phyloP scores from a whole-genome alignment of 2,113 vertebrate genomes.

The Oriolus oriolus region DNA sequence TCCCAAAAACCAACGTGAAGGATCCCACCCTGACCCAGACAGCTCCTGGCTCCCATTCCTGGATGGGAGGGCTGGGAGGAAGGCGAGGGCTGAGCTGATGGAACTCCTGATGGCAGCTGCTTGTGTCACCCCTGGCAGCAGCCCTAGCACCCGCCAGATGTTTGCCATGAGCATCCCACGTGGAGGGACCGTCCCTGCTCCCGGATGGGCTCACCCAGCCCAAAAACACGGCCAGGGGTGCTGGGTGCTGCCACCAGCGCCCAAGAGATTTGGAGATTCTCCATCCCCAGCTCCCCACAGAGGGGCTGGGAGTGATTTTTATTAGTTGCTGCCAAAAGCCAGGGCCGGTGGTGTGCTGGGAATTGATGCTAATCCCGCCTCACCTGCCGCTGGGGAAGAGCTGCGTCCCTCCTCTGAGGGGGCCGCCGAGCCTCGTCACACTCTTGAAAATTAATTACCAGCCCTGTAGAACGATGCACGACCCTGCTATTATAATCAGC shows the following conservation, averaged over 20 bases:
- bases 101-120: neutral
- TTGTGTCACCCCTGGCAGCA: accelerated
- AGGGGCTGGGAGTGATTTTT: neutral
- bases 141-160: neutral
- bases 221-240: accelerated
- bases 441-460: conserved; percentile 62
- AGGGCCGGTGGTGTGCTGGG: neutral
- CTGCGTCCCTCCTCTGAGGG: neutral
- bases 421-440: neutral
- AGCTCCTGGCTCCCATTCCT: accelerated
- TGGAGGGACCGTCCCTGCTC: accelerated
- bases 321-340: neutral
- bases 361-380: conserved; percentile 17
- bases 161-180: accelerated
- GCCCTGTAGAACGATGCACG: neutral
- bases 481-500: conserved; percentile 49
- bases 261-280: neutral
- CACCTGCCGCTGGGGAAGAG: neutral
- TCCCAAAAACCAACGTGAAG: accelerated
- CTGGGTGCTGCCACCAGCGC: neutral
- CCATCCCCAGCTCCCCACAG: neutral
- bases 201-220: neutral
- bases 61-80: neutral
- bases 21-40: neutral
- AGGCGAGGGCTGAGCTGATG: neutral